Base-by-base conservation (phyloP, 1,140 invertebrate genomes). In the Megathymus violae region DNA sequence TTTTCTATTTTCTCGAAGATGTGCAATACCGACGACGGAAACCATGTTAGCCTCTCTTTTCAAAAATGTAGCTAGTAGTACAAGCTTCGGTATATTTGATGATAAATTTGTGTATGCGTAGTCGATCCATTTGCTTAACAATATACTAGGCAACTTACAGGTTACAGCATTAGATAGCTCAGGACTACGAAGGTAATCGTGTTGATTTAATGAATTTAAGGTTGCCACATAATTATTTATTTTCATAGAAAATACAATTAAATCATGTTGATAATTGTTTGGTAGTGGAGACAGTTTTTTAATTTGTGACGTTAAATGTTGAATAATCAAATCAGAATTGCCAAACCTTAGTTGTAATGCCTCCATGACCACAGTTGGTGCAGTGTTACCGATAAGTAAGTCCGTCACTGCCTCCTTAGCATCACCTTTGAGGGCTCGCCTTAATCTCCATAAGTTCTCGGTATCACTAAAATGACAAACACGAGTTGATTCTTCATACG, bases 381-480 rank as follows among this genome's bases (percentile, higher is more conserved):
- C 10, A 4, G 67, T 67, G 47, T 64, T 67, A 5, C 60, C 62
- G 6, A 76, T 67, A 0, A 76, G 62, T 4, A 74, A 27, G 6
- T 56, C 50, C 0, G 64, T 44, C 1, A 71, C 71, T 6, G 74
- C 38, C 41, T 76, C 74, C 22, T 54, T 71, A 14, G 71, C 74
- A 3, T 63, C 64, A 11, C 66, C 74, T 19, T 36, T 50, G 0
- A 76, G 54, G 4, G 48, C 52, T 34, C 38, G 62, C 25, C 73
- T 56, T 51, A 72, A 14, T 10, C 71, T 25, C 68, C 63, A 69
- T 13, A 75, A 14, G 9, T 74, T 75, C 31, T 75, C 64, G 1
- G 56, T 60, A 0, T 62, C 64, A 17, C 40, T 67, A 14, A 65
- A 72, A 1, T 54, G 19, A 27, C 72, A 74, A 2, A 68, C 1